These are phyloP conservation scores for Yoshiicerus persimilis DNA, from an alignment of 1,140 invertebrate species.

Conservation along the genomic window DNA sequence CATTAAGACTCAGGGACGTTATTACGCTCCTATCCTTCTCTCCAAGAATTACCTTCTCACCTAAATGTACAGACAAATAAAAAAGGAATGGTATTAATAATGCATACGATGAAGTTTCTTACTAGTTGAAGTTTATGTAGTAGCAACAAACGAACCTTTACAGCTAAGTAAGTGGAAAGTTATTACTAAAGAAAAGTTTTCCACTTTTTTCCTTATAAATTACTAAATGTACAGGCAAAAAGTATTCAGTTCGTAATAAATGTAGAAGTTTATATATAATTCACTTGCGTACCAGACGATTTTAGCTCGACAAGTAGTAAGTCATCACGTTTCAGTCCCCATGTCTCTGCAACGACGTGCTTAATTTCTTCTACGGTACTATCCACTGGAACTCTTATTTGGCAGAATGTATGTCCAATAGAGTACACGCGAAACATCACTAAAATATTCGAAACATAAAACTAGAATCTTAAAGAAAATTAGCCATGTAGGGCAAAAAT, in stretches of 20 bases:
- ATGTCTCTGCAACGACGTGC: constrained; percentile 72
- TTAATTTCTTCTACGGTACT: constrained; percentile 73
- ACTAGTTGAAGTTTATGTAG: not conserved
- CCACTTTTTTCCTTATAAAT: not conserved
- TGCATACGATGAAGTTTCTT: not conserved
- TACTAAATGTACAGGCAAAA: not conserved
- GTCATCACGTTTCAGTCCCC: constrained; percentile 69
- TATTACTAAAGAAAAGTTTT: not conserved
- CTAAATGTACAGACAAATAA: constrained; percentile 54
- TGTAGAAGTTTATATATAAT: not conserved
- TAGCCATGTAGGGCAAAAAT: not conserved
- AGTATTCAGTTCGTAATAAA: not conserved
- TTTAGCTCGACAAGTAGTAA: constrained; percentile 77
- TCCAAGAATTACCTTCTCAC: constrained; percentile 70
- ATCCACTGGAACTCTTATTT: constrained; percentile 70
- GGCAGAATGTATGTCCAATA: constrained; percentile 82
- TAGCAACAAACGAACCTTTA: not conserved
- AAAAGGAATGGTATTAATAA: not conserved
- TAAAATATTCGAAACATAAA: constrained; percentile 53
- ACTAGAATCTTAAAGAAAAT: not conserved
- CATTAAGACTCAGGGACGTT: constrained; percentile 74
- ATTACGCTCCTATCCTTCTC: constrained; percentile 76
- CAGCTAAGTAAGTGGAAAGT: not conserved
- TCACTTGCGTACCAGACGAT: constrained; percentile 60
- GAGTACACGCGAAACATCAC: constrained; percentile 82